Evolutionary conservation across 2,888 invertebrate genomes (phyloP).

Genomic region (Rhamnusium bicolor): DNA sequence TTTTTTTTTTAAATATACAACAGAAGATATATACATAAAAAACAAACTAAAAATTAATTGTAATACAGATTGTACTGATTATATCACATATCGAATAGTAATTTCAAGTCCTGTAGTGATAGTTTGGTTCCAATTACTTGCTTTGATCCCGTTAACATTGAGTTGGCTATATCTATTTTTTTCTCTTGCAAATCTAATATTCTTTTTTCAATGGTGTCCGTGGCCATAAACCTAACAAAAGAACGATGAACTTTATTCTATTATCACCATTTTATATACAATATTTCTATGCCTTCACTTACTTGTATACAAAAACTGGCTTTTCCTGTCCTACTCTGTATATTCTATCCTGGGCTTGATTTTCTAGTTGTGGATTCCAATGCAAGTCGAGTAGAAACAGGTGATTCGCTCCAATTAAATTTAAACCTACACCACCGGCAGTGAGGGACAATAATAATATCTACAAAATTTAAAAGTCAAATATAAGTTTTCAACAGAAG

Average conservation of each 20-base stretch:
- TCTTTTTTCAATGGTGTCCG: conserved; percentile 90
- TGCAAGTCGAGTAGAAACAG: conserved; percentile 92
- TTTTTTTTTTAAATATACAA: conserved; percentile 7
- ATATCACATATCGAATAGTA: conserved; percentile 29
- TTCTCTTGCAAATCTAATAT: conserved; percentile 86
- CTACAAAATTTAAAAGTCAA: conserved; percentile 62
- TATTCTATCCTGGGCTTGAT: conserved; percentile 95
- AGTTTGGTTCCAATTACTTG: conserved; percentile 79
- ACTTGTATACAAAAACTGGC: conserved; percentile 88
- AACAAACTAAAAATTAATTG: not conserved
- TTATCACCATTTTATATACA: not conserved
- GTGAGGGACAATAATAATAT: conserved; percentile 89
- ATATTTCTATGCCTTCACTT: conserved; percentile 52
- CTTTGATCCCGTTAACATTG: conserved; percentile 83
- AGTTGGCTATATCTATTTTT: conserved; percentile 85
- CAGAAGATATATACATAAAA: not conserved
- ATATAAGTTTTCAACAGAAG: too few species aligned
- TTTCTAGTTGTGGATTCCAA: conserved; percentile 97
- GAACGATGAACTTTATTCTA: not conserved
- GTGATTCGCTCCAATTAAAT: conserved; percentile 94
- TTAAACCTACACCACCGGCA: conserved; percentile 96
- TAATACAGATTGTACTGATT: not conserved
- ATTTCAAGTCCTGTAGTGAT: conserved; percentile 72
- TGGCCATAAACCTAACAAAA: conserved; percentile 81
- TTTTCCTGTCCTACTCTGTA: conserved; percentile 92